Base-by-base conservation (phyloP, 35 echinoderm and acorn worm species). In the Apostichopus japonicus region DNA sequence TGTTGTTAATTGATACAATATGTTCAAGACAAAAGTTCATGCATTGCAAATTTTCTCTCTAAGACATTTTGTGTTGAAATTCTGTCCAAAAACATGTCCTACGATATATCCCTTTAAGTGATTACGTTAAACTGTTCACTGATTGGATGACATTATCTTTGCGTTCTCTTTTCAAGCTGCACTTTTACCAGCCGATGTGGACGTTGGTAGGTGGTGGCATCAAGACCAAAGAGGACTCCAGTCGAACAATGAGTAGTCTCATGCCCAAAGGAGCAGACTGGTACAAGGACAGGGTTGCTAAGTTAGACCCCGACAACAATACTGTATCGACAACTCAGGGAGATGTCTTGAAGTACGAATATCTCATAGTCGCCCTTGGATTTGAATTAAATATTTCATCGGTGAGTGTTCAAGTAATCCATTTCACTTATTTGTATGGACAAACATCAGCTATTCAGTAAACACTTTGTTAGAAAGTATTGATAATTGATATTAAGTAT, bases 101-200 rank as follows among this genome's bases (percentile, higher is more conserved):
- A 44, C 2, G 33, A 44, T 4, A 44, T 44, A 44, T 44, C 33
- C 33, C 33, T 44, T 44, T 44, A 44, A 44, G 33, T 44, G 33
- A 44, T 44, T 44, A 44, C 33, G 4, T 44, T 44, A 44, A 44
- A 44, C 33, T 44, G 33, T 44, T 44, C 33, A 44, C 33, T 44
- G 57, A 61, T 10, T 61, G 57, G 57, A 61, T 1, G 5, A 61
- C 7, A 10, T 61, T 0, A 61, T 61, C 57, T 61, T 13, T 61
- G 57, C 63, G 71, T 24, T 75, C 17, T 75, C 51, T 24, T 90
- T 17, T 55, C 22, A 71, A 99, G 97, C 77, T 76, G 10, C 97
- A 99, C 84, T 99, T 79, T 83, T 99, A 99, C 84, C 97, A 99
- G 91, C 93, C 97, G 9, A 88, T 96, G 93, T 99, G 97, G 97